phyloP scores from a whole-genome alignment of 2,113 vertebrate genomes.

The Mugil cephalus region DNA sequence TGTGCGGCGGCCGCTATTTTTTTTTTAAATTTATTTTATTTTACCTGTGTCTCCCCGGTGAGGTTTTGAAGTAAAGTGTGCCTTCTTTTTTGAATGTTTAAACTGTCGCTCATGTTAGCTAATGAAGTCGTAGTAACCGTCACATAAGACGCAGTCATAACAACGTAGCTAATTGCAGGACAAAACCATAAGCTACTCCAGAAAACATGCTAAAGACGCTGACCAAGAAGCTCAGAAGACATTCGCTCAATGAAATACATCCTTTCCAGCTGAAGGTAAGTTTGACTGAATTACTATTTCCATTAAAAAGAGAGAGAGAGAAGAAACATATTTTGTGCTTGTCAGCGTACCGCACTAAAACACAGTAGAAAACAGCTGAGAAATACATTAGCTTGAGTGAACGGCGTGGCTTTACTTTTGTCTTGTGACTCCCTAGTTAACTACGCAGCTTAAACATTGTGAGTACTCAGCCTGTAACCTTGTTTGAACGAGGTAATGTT shows the following conservation, averaged over 20 bases:
- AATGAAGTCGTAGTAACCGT: conserved; percentile 50
- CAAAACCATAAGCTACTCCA: conserved; percentile 55
- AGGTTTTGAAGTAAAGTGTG: conserved; percentile 33
- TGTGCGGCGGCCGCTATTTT: conserved; percentile 15
- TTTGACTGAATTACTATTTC: background rate
- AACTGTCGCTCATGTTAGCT: conserved; percentile 40
- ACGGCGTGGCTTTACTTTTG: conserved; percentile 51
- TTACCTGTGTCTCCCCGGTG: background rate
- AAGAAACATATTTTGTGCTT: background rate
- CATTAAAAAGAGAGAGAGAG: too few relatives aligned
- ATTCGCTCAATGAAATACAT: conserved; percentile 91
- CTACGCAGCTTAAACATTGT: conserved; percentile 17
- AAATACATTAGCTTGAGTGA: conserved; percentile 16
- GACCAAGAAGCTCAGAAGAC: conserved; percentile 92
- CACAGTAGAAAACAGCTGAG: background rate
- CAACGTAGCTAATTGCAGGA: conserved; percentile 17
- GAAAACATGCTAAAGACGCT: conserved; percentile 89
- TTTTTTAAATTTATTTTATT: too few relatives aligned
- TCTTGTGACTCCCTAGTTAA: conserved; percentile 55
- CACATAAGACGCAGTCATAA: background rate
- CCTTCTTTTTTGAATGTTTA: conserved; percentile 49
- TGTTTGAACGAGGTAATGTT: conserved; percentile 21
- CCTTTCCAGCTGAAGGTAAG: conserved; percentile 93
- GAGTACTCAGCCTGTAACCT: conserved; percentile 29
- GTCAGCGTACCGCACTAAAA: background rate